Conservation (phyloP, 2,797 vertebrate species). For the Alouatta caraya region DNA sequence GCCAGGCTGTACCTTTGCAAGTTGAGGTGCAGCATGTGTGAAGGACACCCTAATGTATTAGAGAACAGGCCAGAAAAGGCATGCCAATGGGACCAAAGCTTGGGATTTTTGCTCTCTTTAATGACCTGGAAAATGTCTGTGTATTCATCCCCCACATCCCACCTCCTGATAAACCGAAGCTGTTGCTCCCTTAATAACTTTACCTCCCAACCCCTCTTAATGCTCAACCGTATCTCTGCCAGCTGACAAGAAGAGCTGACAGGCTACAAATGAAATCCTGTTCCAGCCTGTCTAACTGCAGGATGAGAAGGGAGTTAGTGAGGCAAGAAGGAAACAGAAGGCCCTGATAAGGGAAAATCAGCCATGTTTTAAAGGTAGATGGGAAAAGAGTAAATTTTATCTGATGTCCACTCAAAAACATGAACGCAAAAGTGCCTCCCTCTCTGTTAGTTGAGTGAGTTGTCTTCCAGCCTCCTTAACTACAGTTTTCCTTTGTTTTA, state of each 20-base stretch:
- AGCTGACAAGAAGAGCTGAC: conserved; percentile 24
- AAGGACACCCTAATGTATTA: neutral
- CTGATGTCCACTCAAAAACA: neutral
- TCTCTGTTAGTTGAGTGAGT: neutral
- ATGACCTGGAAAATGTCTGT: conserved; percentile 32
- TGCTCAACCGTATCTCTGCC: neutral
- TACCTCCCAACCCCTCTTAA: conserved; percentile 11
- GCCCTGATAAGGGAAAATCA: neutral
- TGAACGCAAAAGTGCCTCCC: neutral
- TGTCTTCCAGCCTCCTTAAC: neutral
- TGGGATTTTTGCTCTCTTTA: neutral
- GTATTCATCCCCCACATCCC: neutral
- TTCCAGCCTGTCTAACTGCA: conserved; percentile 14
- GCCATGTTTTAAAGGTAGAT: neutral
- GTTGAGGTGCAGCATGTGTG: neutral
- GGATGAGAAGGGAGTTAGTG: conserved; percentile 21
- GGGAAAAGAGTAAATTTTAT: neutral
- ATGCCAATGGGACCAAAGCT: neutral
- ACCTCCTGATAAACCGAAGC: neutral
- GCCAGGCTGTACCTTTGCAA: neutral
- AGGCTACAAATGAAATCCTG: conserved; percentile 55
- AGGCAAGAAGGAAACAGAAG: conserved; percentile 44
- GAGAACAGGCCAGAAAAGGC: neutral
- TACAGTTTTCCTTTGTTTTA: neutral
- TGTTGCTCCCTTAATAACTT: neutral